These are phyloP conservation scores for Melierax canorus DNA, from an alignment of 2,113 vertebrate species.

Conservation along the genomic window DNA sequence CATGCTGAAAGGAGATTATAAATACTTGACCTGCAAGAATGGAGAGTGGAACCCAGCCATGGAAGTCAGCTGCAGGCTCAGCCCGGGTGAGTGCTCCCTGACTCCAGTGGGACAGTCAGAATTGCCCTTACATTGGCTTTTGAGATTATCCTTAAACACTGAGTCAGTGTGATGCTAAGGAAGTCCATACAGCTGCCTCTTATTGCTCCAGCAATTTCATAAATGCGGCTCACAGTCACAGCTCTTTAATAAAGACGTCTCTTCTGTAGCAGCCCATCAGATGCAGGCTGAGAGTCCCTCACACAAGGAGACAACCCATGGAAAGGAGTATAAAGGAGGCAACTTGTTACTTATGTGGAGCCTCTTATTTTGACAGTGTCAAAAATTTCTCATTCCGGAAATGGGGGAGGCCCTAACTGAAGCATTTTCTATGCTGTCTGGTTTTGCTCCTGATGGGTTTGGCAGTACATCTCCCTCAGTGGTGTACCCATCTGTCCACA, in stretches of 20 bases:
- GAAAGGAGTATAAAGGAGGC: neutral
- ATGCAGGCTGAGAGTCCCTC: neutral
- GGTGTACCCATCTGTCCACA: accelerated
- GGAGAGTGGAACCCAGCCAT: constrained; percentile 93
- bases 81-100: constrained; percentile 78
- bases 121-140: neutral
- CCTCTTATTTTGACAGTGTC: neutral
- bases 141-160: neutral
- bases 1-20: constrained; percentile 92
- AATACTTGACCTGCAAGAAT: constrained; percentile 93
- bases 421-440: neutral
- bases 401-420: neutral
- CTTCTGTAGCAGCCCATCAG: neutral
- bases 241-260: neutral
- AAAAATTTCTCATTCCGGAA: neutral
- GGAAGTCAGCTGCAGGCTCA: constrained; percentile 93
- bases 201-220: neutral
- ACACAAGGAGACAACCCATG: neutral
- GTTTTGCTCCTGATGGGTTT: neutral
- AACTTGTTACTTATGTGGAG: neutral
- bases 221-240: neutral
- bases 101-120: neutral
- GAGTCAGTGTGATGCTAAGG: neutral
- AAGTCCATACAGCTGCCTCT: neutral
- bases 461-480: neutral